These are phyloP conservation scores for Rhingia campestris DNA, from an alignment of 2,888 invertebrate species.

Conservation along the genomic window DNA sequence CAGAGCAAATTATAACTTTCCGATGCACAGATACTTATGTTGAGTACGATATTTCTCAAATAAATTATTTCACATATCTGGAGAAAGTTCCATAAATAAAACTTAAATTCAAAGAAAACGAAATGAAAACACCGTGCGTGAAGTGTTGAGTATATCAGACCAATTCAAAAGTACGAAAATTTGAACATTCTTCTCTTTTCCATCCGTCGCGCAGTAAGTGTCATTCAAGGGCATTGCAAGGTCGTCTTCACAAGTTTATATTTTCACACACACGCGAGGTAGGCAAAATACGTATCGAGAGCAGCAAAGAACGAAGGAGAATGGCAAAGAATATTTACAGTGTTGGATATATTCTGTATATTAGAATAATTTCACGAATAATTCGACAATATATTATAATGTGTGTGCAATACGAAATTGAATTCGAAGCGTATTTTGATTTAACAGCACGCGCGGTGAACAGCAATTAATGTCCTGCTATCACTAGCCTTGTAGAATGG, in stretches of 20 bases:
- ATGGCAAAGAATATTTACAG: slow-evolving; percentile 39
- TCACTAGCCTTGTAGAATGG: slow-evolving; percentile 17
- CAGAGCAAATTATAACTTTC: slow-evolving; percentile 5
- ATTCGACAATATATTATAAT: not conserved
- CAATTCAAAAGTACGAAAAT: slow-evolving; percentile 62
- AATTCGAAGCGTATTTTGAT: not conserved
- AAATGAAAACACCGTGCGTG: slow-evolving; percentile 59
- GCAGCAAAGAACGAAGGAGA: slow-evolving; percentile 32
- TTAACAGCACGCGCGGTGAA: slow-evolving; percentile 10
- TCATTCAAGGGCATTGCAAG: slow-evolving; percentile 83
- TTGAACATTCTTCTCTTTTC: slow-evolving; percentile 69
- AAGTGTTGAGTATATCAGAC: slow-evolving; percentile 54
- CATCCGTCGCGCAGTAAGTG: slow-evolving; percentile 80
- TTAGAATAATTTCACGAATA: not conserved
- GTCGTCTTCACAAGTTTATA: slow-evolving; percentile 77
- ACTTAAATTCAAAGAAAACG: slow-evolving; percentile 30
- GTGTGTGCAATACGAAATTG: not conserved
- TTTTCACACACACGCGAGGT: slow-evolving; percentile 69
- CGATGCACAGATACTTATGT: slow-evolving; percentile 26
- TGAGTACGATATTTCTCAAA: slow-evolving; percentile 23
- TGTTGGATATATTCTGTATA: not conserved
- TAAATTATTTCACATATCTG: slow-evolving; percentile 38
- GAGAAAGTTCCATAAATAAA: slow-evolving; percentile 45
- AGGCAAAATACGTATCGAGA: slow-evolving; percentile 42
- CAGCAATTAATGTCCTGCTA: slow-evolving; percentile 12